A percentile compares a stretch with the other conserved stretches of the same genome.
Evolutionary conservation across 2,797 vertebrate genomes (phyloP).

Genomic region (Paramormyrops hopkinsi): DNA sequence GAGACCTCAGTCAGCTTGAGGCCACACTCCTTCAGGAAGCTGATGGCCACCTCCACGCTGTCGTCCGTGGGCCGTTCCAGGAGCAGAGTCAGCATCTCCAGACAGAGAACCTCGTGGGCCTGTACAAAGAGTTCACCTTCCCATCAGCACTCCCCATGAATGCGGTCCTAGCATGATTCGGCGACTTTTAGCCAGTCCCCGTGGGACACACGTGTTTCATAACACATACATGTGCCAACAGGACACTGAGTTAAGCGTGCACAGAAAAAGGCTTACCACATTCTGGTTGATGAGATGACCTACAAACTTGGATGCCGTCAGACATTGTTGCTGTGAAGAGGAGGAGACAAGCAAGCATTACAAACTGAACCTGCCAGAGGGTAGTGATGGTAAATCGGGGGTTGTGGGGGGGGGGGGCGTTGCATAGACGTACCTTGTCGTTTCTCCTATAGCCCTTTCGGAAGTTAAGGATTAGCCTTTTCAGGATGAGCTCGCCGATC

Average conservation of each 20-base stretch:
- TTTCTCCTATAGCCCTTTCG: constrained; percentile 94
- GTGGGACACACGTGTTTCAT: no score
- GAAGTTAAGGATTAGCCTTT: constrained; percentile 87
- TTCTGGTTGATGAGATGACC: constrained; percentile 99
- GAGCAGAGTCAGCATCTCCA: constrained; percentile 94
- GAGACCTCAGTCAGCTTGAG: constrained; percentile 95
- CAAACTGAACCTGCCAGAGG: background rate
- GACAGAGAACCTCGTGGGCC: constrained; percentile 92
- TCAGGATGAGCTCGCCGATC: constrained; percentile 92
- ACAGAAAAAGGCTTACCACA: constrained; percentile 69
- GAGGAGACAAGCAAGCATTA: background rate
- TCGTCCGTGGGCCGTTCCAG: constrained; percentile 93
- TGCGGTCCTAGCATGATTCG: background rate
- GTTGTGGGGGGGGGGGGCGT: no score
- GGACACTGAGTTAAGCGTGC: background rate
- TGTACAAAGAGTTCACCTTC: constrained; percentile 37
- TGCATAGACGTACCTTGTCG: constrained; percentile 71
- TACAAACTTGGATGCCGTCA: constrained; percentile 93
- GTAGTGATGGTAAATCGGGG: background rate
- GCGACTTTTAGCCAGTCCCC: background rate
- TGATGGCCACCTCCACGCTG: constrained; percentile 92
- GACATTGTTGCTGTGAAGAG: constrained; percentile 82
- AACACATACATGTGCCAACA: background rate
- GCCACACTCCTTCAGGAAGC: constrained; percentile 92
- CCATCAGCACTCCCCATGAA: background rate